Base-by-base conservation (phyloP, 2,113 vertebrate species). In the Nicator chloris region DNA sequence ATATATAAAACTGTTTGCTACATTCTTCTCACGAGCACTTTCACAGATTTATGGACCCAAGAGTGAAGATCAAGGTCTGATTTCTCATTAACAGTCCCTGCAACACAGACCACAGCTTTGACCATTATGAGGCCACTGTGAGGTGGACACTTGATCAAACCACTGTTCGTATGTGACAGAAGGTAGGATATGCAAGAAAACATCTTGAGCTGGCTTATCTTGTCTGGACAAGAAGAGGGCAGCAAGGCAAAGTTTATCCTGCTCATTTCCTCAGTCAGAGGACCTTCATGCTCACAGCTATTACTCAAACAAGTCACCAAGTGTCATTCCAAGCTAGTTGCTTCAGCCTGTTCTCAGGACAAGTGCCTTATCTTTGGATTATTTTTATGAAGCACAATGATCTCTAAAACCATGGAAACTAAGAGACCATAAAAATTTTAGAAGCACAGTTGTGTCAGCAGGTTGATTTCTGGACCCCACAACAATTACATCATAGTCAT, bases 91-190 rank as follows among this genome's bases (percentile, higher is more conserved):
- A 56, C 16, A 37, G 24, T 39, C 12, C 54, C 37, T 37, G 37
- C 45, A 85, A 51, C 44, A 91, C 11, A 87, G 44, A 44, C 24
- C 53, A 69, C 20, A 69, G 51, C 70, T 87, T 28, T 75, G 60
- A 45, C 30, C 18, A 31, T 35, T 42, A 33, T 0, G 0, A 84
- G 30, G 42, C n/a, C 42, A 30, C 56, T 37, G 18, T 9, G 15
- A 80, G 13, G 11, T 20, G 9, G 47, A 37, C 9, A 51, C n/a
- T 40, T 72, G 71, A 60, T 35, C 73, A 88, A 95, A 71, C 6
- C 27, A 44, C 6, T 3, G 0, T 31, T 75, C 1, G 1, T 8
- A 30, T 3, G 4, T 0, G 1, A 47, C 12, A 70, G 16, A 60
- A 65, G 15, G 54, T 19, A 77, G 35, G 17, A 70, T 10, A 16